Evolutionary conservation across 2,888 invertebrate species (phyloP), one percentile per base, ranked within the genome.

Genomic region (Lochmaea crataegi): DNA sequence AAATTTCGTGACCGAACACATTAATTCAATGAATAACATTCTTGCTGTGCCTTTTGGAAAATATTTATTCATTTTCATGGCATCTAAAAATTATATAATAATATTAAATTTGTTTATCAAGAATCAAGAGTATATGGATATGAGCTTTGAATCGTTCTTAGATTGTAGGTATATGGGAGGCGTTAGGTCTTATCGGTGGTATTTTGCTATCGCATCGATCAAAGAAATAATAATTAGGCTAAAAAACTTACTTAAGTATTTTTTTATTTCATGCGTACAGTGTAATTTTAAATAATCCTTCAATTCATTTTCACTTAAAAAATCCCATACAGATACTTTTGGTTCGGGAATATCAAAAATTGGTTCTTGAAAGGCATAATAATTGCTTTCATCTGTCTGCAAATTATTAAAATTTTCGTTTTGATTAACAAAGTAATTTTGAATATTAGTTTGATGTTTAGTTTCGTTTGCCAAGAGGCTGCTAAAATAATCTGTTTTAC

Each of bases 1-100:
- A 77, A 85, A 86, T 78, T 84, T 84, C 38, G 79, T 75, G 0
- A 82, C 81, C 56, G 81, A 84, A 66, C 82, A 81, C 73, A 87
- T 82, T 38, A 86, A 75, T 76, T 86, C 85, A 14, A 82, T 75
- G 56, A 83, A 80, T n/a, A 86, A 73, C 18, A 80, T 76, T 76
- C 81, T 81, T 16, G 82, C 72, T 16, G 80, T 73, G 42, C 84
- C 86, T 79, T 82, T 85, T 6, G 83, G 82, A 66, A 77, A 76
- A 18, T 76, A 75, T 42, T 76, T 76, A 22, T 71, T 41, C 45
- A 85, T 58, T 78, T 83, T 83, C 41, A 69, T 22, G 14, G 77
- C 74, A 63, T 82, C 86, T 86, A 26, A 38, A 38, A 38, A 38
- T 32, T 6, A 6, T 32, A 6, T 32, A 6, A 32, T 38, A 38